A percentile compares a stretch with the other conserved stretches of the same genome.
Conservation (phyloP, 2,888 invertebrate genomes). For the Galerucella nymphaeae region DNA sequence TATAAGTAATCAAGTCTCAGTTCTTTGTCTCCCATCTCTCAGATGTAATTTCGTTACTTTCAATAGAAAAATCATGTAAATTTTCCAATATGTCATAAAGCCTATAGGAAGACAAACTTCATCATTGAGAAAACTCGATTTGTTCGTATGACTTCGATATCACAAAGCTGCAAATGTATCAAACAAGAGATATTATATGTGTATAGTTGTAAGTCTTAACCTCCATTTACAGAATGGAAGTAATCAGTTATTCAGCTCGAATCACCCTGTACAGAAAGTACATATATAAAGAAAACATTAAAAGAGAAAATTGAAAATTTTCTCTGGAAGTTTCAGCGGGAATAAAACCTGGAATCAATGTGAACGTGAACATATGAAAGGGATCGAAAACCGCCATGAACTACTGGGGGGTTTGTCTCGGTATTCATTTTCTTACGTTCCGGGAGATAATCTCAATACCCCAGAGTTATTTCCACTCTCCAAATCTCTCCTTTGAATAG, state of each 20-base stretch:
- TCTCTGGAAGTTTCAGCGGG: constrained; percentile 11
- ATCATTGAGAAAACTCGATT: constrained; percentile 42
- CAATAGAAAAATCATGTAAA: constrained; percentile 28
- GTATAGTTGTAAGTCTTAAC: background rate
- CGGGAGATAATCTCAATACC: constrained; percentile 34
- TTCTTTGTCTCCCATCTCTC: constrained; percentile 35
- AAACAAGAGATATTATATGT: constrained; percentile 26
- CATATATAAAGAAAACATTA: constrained; percentile 29
- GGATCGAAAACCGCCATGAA: constrained; percentile 31
- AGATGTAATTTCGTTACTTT: constrained; percentile 41
- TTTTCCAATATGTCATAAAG: constrained; percentile 33
- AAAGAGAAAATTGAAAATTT: constrained; percentile 35
- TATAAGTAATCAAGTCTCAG: background rate
- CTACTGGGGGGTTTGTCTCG: constrained; percentile 30
- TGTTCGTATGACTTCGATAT: constrained; percentile 35
- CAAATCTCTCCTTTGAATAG: constrained; percentile 18
- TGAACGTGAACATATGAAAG: constrained; percentile 34
- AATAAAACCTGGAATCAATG: constrained; percentile 27
- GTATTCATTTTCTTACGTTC: constrained; percentile 36
- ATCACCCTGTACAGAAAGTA: constrained; percentile 12
- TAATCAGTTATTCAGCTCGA: background rate
- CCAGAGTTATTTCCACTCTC: constrained; percentile 15
- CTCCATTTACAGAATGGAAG: too few species aligned
- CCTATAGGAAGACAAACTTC: constrained; percentile 36
- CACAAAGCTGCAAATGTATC: constrained; percentile 34